Percentiles rank a stretch among this genome's conserved stretches.
phyloP scores from a whole-genome alignment of 1,140 invertebrate genomes.

The Galendromus occidentalis region DNA sequence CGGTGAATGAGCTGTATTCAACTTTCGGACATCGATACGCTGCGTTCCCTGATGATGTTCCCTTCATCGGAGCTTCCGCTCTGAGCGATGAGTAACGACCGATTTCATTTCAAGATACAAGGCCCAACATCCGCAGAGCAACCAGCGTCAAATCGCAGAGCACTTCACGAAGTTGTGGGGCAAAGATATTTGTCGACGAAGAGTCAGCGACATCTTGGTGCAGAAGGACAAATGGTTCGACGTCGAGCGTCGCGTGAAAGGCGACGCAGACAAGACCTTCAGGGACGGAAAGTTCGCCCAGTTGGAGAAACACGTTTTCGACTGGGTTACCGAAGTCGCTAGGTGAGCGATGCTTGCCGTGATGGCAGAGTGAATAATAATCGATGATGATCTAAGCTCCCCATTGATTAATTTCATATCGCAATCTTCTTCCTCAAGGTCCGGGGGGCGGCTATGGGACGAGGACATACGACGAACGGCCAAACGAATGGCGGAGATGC shows the following conservation, averaged over 20 bases:
- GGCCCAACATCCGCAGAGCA: not conserved
- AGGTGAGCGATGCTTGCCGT: not conserved
- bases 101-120: not conserved
- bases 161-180: conserved; percentile 8
- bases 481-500: conserved; percentile 5
- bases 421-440: not conserved
- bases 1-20: too few species aligned
- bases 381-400: not conserved
- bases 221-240: conserved; percentile 10
- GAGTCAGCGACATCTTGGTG: conserved; percentile 1
- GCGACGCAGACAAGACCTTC: not conserved
- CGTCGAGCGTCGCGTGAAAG: not conserved
- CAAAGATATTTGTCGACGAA: not conserved
- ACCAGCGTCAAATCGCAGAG: conserved; percentile 4
- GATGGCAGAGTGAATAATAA: not conserved
- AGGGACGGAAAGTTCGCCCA: not conserved
- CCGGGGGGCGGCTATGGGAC: not conserved
- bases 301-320: not conserved
- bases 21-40: too few species aligned
- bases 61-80: too few species aligned
- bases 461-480: not conserved
- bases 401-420: not conserved
- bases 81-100: too few species aligned
- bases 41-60: too few species aligned
- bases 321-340: not conserved